Evolutionary conservation across 2,113 vertebrate genomes (phyloP).

Genomic region (Erinaceus europaeus): DNA sequence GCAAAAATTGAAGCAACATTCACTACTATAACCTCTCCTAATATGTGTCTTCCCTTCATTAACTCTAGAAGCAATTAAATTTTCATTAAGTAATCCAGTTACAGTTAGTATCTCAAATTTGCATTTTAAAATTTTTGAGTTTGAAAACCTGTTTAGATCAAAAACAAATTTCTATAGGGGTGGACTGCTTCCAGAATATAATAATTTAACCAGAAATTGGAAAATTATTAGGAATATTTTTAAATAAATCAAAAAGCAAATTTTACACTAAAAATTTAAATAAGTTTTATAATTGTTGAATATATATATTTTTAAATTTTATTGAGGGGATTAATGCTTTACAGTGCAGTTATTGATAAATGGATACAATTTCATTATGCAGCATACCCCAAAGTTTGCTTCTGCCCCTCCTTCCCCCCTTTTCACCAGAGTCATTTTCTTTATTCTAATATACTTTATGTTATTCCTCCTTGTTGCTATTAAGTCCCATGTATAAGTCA

Average conservation of each 20-base stretch:
- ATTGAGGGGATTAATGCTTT: too few relatives aligned
- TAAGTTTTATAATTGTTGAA: constrained; percentile 45
- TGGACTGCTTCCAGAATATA: constrained; percentile 8
- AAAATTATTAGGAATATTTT: constrained; percentile 19
- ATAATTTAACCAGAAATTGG: constrained; percentile 40
- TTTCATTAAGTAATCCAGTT: background rate
- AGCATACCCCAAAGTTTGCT: too few relatives aligned
- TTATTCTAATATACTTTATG: too few relatives aligned
- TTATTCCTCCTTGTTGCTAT: too few relatives aligned
- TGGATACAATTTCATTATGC: too few relatives aligned
- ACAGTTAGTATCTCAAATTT: background rate
- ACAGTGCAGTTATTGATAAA: too few relatives aligned
- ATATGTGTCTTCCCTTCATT: constrained; percentile 3
- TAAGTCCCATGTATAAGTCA: too few relatives aligned
- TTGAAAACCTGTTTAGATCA: background rate
- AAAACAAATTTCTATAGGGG: constrained; percentile 42
- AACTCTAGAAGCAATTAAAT: background rate
- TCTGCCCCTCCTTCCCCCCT: too few relatives aligned
- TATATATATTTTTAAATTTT: too few relatives aligned
- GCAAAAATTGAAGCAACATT: background rate
- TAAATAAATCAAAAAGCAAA: constrained; percentile 31
- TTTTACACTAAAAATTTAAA: constrained; percentile 47
- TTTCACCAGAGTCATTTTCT: too few relatives aligned
- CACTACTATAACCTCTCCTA: background rate
- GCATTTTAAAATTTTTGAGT: background rate